Evolutionary conservation across 2,113 vertebrate genomes (phyloP).

Genomic region (Empidonax alnorum): DNA sequence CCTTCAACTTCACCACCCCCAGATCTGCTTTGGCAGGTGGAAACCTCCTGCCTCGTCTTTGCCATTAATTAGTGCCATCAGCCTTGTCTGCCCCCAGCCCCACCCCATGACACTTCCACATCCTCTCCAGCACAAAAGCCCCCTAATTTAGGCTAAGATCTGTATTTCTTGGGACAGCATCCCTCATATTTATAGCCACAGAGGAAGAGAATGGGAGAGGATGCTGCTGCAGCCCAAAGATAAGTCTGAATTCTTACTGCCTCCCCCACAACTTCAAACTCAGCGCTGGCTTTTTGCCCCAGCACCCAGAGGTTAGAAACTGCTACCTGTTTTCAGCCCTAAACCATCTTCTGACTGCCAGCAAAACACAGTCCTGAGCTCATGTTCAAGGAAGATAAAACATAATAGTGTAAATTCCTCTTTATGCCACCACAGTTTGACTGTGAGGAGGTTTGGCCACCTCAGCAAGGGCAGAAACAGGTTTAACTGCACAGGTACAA

Average conservation of each 20-base stretch:
- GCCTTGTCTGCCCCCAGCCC: background rate
- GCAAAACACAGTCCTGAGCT: background rate
- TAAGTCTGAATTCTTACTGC: background rate
- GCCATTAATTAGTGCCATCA: background rate
- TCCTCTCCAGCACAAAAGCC: background rate
- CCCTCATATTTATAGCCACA: background rate
- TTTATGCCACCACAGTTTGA: background rate
- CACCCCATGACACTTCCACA: rapidly evolving
- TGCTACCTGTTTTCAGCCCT: background rate
- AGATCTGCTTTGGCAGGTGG: background rate
- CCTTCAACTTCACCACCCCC: background rate
- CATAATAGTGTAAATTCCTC: background rate
- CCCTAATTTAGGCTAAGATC: background rate
- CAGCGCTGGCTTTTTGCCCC: background rate
- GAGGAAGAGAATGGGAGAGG: background rate
- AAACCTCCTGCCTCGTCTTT: background rate
- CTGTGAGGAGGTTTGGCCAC: background rate
- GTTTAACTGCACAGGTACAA: background rate
- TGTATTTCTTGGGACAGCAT: background rate
- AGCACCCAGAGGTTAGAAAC: background rate
- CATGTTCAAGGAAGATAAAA: background rate
- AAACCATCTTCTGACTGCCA: background rate
- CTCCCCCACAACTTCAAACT: background rate
- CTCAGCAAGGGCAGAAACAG: background rate
- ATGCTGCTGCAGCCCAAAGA: background rate